Conservation (phyloP, 2,113 vertebrate genomes). For the Campylomormyrus numenius region DNA sequence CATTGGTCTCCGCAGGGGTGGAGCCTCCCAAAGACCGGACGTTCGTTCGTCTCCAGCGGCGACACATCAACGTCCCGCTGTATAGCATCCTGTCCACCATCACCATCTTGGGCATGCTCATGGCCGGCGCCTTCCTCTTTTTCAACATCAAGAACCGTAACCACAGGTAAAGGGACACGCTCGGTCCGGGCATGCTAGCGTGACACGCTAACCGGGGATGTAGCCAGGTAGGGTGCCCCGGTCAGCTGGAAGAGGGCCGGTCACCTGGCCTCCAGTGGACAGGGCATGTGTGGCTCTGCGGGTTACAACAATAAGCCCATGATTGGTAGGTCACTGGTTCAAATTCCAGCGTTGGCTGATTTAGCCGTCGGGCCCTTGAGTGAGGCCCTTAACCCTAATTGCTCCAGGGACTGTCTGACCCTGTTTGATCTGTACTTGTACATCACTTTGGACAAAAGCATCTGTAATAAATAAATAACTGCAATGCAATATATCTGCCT, state of each 20-base stretch:
- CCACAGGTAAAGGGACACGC: slow-evolving; percentile 75
- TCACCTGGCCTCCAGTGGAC: neutral
- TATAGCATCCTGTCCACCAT: slow-evolving; percentile 97
- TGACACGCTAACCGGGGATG: neutral
- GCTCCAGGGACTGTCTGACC: neutral
- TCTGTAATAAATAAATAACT: neutral
- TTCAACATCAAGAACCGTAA: slow-evolving; percentile 99
- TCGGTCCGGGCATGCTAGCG: neutral
- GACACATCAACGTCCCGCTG: slow-evolving; percentile 92
- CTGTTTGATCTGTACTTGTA: neutral
- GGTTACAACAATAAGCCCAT: neutral
- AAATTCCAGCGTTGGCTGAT: neutral
- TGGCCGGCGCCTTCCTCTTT: slow-evolving; percentile 94
- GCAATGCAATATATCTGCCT: neutral
- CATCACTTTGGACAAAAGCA: neutral
- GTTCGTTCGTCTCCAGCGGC: slow-evolving; percentile 82
- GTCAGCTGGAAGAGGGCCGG: neutral
- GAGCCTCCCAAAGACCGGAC: slow-evolving; percentile 94
- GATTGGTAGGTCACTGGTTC: neutral
- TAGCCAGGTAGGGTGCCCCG: too few species aligned
- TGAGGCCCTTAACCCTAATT: neutral
- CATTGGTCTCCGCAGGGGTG: slow-evolving; percentile 59
- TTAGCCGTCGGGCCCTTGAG: neutral
- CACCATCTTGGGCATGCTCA: slow-evolving; percentile 94
- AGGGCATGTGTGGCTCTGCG: neutral